Base-by-base conservation (phyloP, 2,797 vertebrate species). In the Gymnothorax javanicus region DNA sequence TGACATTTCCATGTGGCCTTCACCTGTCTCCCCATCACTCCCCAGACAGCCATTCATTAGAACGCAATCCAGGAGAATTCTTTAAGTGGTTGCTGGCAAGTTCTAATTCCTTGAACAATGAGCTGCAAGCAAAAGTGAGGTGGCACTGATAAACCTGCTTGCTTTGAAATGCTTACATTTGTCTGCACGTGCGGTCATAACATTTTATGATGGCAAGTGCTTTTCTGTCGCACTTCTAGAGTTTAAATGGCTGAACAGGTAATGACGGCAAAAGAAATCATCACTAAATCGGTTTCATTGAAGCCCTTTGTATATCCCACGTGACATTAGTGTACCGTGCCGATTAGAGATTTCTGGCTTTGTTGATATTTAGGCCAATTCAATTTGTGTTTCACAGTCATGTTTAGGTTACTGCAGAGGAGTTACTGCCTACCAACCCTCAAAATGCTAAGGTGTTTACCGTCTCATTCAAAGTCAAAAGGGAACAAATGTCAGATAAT, bases 171-270 rank as follows among this genome's bases (percentile, higher is more conserved):
- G 89, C 71, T 90, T 6, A 25, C 33, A 25, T 52, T 27, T 58
- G 81, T 20, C 25, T 64, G 25, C 33, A 9, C 3, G 43, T 25
- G 9, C 17, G 56, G 73, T 33, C 71, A 56, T 33, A 27, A 67
- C 20, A 52, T 23, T 54, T 88, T 13, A 69, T 17, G 87, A 87
- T 88, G 92, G 87, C 89, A 93, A 93, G 94, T 89, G 86, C 91
- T 89, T 87, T 85, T 89, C 87, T 86, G 88, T 91, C 73, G 71
- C 81, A 89, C 27, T 87, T 90, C 88, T 52, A 23, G 87, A 85
- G 90, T 89, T 89, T 90, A 23, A 86, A 91, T 93, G 92, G 92
- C 89, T 75, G 93, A 96, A 93, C 95, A 96, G 95, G 94, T 95
- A 85, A 33, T 90, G 90, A 93, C 94, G 94, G 95, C 94, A 92